Evolutionary conservation across 2,888 invertebrate species (phyloP).

Genomic region (Parasteatoda lunata): DNA sequence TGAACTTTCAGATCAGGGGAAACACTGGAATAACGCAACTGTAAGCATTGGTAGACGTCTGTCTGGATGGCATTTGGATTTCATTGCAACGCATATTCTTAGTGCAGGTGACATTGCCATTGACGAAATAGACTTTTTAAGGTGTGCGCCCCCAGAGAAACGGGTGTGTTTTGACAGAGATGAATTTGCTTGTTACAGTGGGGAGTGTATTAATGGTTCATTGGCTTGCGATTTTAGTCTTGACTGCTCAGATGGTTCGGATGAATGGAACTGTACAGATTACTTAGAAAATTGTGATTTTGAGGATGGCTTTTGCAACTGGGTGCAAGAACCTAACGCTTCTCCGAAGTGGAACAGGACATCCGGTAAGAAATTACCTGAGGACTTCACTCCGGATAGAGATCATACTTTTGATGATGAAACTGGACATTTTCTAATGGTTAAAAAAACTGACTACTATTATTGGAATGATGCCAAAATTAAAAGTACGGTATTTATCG

Average conservation of each 20-base stretch:
- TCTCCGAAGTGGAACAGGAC: constrained; percentile 41
- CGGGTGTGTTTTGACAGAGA: constrained; percentile 41
- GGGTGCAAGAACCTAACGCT: constrained; percentile 20
- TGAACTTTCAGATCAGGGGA: constrained; percentile 40
- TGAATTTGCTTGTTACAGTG: constrained; percentile 56
- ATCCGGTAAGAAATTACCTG: constrained; percentile 35
- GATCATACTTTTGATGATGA: constrained; percentile 65
- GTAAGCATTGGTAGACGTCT: constrained; percentile 53
- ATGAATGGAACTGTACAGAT: constrained; percentile 61
- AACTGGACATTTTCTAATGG: constrained; percentile 53
- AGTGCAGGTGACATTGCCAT: constrained; percentile 60
- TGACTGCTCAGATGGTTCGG: constrained; percentile 66
- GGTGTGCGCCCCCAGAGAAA: constrained; percentile 59
- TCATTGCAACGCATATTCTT: constrained; percentile 54
- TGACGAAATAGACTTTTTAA: constrained; percentile 59
- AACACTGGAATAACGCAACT: constrained; percentile 51
- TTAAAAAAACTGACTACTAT: neutral
- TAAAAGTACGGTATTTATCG: constrained; percentile 59
- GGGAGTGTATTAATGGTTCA: constrained; percentile 53
- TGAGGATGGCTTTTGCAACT: constrained; percentile 54
- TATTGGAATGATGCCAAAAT: constrained; percentile 22
- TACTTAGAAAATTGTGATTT: constrained; percentile 66
- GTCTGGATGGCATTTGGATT: constrained; percentile 61
- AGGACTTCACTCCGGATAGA: constrained; percentile 54
- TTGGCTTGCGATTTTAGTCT: constrained; percentile 59